Conservation (phyloP, 2,113 vertebrate species). For the Glareola pratincola region DNA sequence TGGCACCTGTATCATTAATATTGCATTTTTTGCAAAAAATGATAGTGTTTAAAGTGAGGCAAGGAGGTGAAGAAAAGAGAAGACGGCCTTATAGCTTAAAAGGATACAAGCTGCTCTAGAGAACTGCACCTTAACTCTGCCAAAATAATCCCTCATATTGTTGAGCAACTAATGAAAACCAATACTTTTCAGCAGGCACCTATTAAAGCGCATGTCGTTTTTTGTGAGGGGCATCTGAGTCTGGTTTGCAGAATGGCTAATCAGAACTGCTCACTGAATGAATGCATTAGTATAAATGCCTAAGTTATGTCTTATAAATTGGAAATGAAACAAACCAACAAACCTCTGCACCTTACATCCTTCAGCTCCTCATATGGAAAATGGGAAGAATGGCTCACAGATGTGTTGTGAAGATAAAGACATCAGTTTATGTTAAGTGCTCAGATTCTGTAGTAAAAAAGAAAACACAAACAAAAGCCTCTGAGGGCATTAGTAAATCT, state of each 20-base stretch:
- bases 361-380: not conserved
- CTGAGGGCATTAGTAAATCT: not conserved
- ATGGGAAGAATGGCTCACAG: not conserved
- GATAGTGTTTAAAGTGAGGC: not conserved
- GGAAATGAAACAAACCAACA: not conserved
- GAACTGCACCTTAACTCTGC: not conserved
- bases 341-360: not conserved
- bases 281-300: not conserved
- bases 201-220: not conserved
- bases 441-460: not conserved
- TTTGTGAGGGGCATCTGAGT: not conserved
- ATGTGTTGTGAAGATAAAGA: not conserved
- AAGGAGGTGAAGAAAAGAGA: not conserved
- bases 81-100: not conserved
- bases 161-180: not conserved
- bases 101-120: not conserved
- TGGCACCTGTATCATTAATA: not conserved
- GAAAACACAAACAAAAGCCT: not conserved
- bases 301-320: not conserved
- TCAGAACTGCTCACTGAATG: not conserved
- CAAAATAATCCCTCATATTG: not conserved
- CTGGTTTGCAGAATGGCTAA: not conserved
- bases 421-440: not conserved
- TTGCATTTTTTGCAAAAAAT: not conserved
- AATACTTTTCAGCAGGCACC: not conserved